Conservation (phyloP, 2,113 vertebrate genomes). For the Ramphastos sulfuratus region DNA sequence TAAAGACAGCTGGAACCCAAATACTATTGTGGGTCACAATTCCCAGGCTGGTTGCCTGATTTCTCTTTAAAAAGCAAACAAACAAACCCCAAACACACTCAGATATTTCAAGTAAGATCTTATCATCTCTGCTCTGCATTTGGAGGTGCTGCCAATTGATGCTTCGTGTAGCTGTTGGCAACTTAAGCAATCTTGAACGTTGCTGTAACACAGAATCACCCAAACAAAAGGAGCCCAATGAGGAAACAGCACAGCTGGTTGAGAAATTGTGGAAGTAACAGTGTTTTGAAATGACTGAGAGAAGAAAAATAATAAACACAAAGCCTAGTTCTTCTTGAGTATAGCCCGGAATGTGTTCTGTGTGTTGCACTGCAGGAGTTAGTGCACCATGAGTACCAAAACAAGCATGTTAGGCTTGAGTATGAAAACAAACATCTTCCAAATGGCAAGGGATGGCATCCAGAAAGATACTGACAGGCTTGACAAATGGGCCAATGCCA, state of each 20-base stretch:
- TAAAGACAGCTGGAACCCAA: neutral
- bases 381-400: neutral
- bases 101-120: neutral
- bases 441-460: too few relatives aligned
- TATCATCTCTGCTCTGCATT: neutral
- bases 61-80: neutral
- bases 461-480: too few relatives aligned
- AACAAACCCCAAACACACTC: fast-evolving
- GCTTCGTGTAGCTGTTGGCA: neutral
- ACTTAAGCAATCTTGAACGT: slow-evolving; percentile 11
- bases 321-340: neutral
- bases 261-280: slow-evolving; percentile 69
- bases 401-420: neutral
- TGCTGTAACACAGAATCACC: slow-evolving; percentile 34
- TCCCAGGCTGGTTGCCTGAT: neutral
- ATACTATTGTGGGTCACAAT: neutral
- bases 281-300: slow-evolving; percentile 57
- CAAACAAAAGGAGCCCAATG: slow-evolving; percentile 37
- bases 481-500: too few relatives aligned
- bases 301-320: neutral
- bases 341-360: neutral
- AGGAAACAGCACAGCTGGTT: slow-evolving; percentile 54
- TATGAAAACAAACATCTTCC: too few relatives aligned
- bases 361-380: neutral
- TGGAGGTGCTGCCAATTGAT: neutral